Base-by-base conservation (phyloP, 2,888 invertebrate genomes). In the Andricus quercusramuli region DNA sequence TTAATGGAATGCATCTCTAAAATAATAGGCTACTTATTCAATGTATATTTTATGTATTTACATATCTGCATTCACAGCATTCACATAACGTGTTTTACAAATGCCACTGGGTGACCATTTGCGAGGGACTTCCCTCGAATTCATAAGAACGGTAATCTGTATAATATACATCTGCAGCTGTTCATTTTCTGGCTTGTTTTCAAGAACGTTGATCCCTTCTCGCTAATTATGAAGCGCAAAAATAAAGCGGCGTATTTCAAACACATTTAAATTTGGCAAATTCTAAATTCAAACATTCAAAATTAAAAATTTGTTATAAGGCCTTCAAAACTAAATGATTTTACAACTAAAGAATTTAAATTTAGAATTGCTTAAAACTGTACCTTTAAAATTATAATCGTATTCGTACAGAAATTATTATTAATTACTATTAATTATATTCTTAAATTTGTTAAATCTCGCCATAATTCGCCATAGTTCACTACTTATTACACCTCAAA, bases 131-230 rank as follows among this genome's bases (percentile, higher is more conserved):
- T 74, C 74, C 74, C 74, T 37, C 56, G 32, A 56, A 56, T 56
- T 74, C 32, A n/a, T 17, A n/a, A 32, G 20, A 74, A 37, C 74
- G 32, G n/a, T 56, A 74, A 74, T 74, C 56, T n/a, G 56, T 11
- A 56, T 9, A 67, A 41, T 41, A 67, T 67, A 67, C n/a, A 67
- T 67, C 41, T 67, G 67, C 74, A 74, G 56, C 74, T 74, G 74
- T 56, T 74, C 74, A 32, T 74, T 56, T 32, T n/a, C 51, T 29
- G 74, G 74, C 74, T 74, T 74, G 29, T 74, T 74, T 32, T 29
- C 74, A 74, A 74, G 56, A 32, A 74, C 56, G 32, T 74, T 74
- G 74, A 74, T 74, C 74, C 32, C 74, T 74, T 74, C 56, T 29
- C 32, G 51, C 74, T 74, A 56, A 74, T 74, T 32, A 56, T 32